Evolutionary conservation across 92 coral and sea anemone species (phyloP).

Genomic region (Blastomussa wellsi): DNA sequence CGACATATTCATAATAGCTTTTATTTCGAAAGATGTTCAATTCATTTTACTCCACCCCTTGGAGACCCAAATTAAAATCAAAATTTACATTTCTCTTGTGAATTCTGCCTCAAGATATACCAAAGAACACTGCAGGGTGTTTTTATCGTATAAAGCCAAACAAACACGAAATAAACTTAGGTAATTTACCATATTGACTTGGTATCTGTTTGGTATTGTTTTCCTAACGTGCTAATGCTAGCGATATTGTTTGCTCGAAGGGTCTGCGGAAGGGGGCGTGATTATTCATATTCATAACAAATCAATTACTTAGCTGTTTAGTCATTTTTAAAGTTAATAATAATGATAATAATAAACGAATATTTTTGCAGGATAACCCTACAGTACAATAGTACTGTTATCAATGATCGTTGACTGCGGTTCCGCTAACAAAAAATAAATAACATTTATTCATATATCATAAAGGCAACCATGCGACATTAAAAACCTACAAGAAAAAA

Average conservation of each 20-base stretch:
- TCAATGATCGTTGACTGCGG: too few species aligned
- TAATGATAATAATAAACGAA: too few species aligned
- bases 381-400: too few species aligned
- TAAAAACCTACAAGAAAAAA: too few species aligned
- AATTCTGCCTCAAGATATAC: not conserved
- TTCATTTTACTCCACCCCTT: slow-evolving; percentile 17
- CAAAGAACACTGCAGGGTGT: not conserved
- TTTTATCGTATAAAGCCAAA: not conserved
- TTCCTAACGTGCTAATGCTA: not conserved
- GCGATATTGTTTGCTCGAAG: slow-evolving; percentile 16
- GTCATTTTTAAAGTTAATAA: not conserved
- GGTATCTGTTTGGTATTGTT: slow-evolving; percentile 12
- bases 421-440: too few species aligned
- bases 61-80: not conserved
- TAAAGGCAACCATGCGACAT: too few species aligned
- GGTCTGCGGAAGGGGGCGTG: slow-evolving; percentile 10
- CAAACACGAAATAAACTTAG: not conserved
- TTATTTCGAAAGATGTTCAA: not conserved
- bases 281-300: not conserved
- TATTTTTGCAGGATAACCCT: too few species aligned
- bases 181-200: not conserved
- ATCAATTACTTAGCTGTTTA: slow-evolving; percentile 11
- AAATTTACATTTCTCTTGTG: not conserved
- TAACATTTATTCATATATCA: too few species aligned
- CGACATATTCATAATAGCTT: not conserved